Base-by-base conservation (phyloP, 2,113 vertebrate genomes). In the Lagopus muta region DNA sequence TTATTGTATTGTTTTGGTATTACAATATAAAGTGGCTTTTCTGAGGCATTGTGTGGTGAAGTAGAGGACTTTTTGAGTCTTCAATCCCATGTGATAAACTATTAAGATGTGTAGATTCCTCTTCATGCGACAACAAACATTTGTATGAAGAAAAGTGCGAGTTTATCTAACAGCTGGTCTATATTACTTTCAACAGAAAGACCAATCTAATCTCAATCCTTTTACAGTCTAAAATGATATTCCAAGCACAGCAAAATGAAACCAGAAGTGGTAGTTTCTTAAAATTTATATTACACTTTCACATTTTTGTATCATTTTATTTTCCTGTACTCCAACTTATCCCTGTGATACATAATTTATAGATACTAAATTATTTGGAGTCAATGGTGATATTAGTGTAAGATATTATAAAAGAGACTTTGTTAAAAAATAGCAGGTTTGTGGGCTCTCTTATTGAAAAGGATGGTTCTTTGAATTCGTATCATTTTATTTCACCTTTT, bases 151-250 rank as follows among this genome's bases (percentile, higher is more conserved):
- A 54, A 87, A 76, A 58, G 8, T 52, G 1, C 52, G 47, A 64
- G 8, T 61, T 72, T 93, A 62, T 85, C 62, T 82, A 61, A 42
- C 14, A 36, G n/a, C 70, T 80, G 36, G 90, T 55, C 55, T 64
- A 6, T 25, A 75, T 50, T 42, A 47, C 24, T 77, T 86, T 74
- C 32, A 88, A 66, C 15, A 62, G 28, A 76, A 80, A 48, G 8
- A 65, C 64, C 60, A 81, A 27, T 83, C 34, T 71, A 9, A 6
- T 19, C 12, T 42, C 89, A 62, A 88, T 74, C 42, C 16, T 88
- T 7, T 66, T 86, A 10, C 1, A 73, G 28, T 60, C 2, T 2
- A 50, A 86, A 89, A 64, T 47, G 0, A 30, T 71, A 66, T 93
- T 60, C 17, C 22, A 70, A 52, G 32, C 3, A 74, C 16, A 69